Conservation (phyloP, 2,797 vertebrate species). For the Acrossocheilus fasciatus region DNA sequence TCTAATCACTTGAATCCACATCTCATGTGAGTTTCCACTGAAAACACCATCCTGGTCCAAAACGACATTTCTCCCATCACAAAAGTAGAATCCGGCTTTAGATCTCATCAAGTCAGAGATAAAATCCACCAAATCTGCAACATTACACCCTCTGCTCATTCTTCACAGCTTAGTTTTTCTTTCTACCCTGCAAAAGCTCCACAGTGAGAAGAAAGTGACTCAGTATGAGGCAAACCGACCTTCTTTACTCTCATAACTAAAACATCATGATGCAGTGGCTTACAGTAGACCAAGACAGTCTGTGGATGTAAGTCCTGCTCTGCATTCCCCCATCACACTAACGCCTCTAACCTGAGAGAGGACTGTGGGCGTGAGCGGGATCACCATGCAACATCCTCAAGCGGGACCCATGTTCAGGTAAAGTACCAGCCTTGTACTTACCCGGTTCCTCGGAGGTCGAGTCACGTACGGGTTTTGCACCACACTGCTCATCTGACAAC, state of each 20-base stretch:
- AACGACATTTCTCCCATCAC: neutral
- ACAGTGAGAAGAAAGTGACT: constrained; percentile 35
- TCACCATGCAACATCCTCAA: constrained; percentile 59
- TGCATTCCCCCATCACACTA: constrained; percentile 19
- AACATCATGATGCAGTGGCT: constrained; percentile 41
- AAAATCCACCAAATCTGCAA: neutral
- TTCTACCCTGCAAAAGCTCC: constrained; percentile 3
- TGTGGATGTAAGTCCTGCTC: neutral
- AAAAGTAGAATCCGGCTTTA: neutral
- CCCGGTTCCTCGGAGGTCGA: constrained; percentile 76
- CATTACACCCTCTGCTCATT: neutral
- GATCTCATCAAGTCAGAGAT: neutral
- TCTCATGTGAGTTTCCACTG: neutral
- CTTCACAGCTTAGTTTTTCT: constrained; percentile 24
- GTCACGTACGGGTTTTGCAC: constrained; percentile 76
- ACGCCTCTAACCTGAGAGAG: neutral
- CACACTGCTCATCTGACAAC: constrained; percentile 72
- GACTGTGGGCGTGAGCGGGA: constrained; percentile 50
- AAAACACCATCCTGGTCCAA: neutral
- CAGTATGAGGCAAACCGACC: constrained; percentile 33
- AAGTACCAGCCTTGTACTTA: constrained; percentile 77
- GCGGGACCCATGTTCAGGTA: neutral
- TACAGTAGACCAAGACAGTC: neutral
- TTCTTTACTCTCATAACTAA: constrained; percentile 48
- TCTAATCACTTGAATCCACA: neutral